Percentiles rank a stretch among this genome's conserved stretches.
Evolutionary conservation across 1,140 invertebrate genomes (phyloP).

Genomic region (Hermatobates lingyangjiaoensis): DNA sequence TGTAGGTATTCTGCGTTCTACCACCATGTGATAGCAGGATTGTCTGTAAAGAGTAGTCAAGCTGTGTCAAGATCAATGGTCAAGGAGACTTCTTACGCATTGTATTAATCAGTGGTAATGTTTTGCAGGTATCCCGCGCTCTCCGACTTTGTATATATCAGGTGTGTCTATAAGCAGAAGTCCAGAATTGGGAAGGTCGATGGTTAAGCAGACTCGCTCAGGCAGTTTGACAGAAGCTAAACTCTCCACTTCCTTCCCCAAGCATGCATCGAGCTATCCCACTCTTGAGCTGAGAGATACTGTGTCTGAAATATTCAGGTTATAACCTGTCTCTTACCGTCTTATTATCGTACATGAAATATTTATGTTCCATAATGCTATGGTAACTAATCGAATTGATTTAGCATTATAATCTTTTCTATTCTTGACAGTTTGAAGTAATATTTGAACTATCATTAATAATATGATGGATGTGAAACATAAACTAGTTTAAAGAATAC

Average conservation of each 20-base stretch:
- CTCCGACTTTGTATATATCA: conserved; percentile 33
- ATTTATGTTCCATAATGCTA: neutral
- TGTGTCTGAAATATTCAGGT: conserved; percentile 14
- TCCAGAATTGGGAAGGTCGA: conserved; percentile 22
- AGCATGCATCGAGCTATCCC: neutral
- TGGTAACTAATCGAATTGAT: too few relatives aligned
- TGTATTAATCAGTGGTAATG: too few relatives aligned
- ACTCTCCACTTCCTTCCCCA: neutral
- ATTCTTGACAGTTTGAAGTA: too few relatives aligned
- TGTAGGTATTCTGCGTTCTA: too few relatives aligned
- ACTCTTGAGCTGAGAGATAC: neutral
- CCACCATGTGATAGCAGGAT: too few relatives aligned
- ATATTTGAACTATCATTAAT: too few relatives aligned
- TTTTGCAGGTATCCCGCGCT: neutral
- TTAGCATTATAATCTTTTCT: too few relatives aligned
- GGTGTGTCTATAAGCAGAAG: conserved; percentile 35
- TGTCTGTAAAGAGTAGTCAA: too few relatives aligned
- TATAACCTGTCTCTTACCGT: conserved; percentile 21
- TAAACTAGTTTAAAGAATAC: too few relatives aligned
- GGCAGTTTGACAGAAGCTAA: neutral
- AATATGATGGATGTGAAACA: too few relatives aligned
- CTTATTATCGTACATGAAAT: neutral
- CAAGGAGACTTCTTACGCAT: too few relatives aligned
- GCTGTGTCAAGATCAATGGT: too few relatives aligned
- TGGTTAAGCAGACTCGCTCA: neutral